A percentile compares a stretch with the other conserved stretches of the same genome.
phyloP scores from a whole-genome alignment of 2,113 vertebrate species.

The Brachirus orientalis region DNA sequence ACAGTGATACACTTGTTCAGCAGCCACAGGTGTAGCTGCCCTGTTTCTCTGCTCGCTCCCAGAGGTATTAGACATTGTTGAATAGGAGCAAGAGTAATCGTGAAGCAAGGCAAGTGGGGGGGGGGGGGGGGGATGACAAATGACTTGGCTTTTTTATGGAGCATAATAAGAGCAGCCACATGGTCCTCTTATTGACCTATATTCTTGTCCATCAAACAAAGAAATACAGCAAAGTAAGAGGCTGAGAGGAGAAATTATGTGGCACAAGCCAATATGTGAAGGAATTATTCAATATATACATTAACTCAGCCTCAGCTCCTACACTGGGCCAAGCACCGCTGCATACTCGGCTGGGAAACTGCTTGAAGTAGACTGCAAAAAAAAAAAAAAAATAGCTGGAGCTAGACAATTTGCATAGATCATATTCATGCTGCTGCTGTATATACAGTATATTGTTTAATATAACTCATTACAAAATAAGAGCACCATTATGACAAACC shows the following conservation, averaged over 20 bases:
- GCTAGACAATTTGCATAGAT: neutral
- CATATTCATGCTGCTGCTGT: neutral
- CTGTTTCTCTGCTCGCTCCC: conserved; percentile 78
- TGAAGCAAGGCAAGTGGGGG: conserved; percentile 22
- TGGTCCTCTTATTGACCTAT: conserved; percentile 38
- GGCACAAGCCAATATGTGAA: neutral
- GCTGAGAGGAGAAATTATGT: conserved; percentile 18
- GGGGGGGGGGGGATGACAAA: conserved; percentile 44
- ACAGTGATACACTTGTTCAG: conserved; percentile 98
- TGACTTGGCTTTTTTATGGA: conserved; percentile 32
- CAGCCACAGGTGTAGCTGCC: conserved; percentile 93
- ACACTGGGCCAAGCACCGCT: neutral
- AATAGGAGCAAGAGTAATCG: conserved; percentile 77
- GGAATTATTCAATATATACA: conserved; percentile 26
- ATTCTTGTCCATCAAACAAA: conserved; percentile 42
- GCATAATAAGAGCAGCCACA: conserved; percentile 19
- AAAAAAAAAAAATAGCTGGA: too few relatives aligned
- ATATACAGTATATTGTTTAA: neutral
- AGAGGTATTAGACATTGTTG: conserved; percentile 75
- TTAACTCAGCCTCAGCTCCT: conserved; percentile 17
- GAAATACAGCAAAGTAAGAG: conserved; percentile 39
- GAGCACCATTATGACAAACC: neutral
- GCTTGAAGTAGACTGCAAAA: conserved; percentile 1
- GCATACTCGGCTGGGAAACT: conserved; percentile 4
- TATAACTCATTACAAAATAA: neutral